phyloP scores from a whole-genome alignment of 2,113 vertebrate genomes.

The Petrocephalus zakoni region DNA sequence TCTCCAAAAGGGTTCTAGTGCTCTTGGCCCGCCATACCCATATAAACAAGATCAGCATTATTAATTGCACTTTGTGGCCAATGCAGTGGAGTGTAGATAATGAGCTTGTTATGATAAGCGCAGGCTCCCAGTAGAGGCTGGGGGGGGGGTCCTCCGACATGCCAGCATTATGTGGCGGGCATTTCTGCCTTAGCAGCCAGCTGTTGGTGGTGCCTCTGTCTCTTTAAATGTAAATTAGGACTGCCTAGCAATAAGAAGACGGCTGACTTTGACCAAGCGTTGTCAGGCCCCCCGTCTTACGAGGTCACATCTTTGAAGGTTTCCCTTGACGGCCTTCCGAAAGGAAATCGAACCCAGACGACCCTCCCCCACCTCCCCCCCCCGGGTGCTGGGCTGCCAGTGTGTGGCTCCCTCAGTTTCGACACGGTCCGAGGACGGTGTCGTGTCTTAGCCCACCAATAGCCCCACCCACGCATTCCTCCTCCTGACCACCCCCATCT shows the following conservation, averaged over 20 bases:
- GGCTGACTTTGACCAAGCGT: conserved; percentile 56
- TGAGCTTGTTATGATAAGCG: neutral
- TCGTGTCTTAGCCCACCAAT: neutral
- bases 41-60: neutral
- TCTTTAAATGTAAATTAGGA: neutral
- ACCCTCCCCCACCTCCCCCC: too few species aligned
- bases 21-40: neutral
- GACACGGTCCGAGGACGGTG: neutral
- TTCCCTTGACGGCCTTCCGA: conserved; percentile 44
- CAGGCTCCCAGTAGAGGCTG: neutral
- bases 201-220: neutral
- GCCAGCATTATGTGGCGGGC: neutral
- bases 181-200: neutral
- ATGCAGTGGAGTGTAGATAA: neutral
- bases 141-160: neutral
- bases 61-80: neutral
- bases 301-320: conserved; percentile 46
- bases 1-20: neutral
- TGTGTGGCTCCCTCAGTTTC: neutral
- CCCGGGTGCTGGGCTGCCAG: neutral
- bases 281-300: conserved; percentile 33
- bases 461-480: neutral
- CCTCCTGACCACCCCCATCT: neutral
- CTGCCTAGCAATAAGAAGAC: conserved; percentile 25
- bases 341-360: conserved; percentile 44